Evolutionary conservation across 2,888 invertebrate species (phyloP).

Genomic region (Mimumesa dahlbomi): DNA sequence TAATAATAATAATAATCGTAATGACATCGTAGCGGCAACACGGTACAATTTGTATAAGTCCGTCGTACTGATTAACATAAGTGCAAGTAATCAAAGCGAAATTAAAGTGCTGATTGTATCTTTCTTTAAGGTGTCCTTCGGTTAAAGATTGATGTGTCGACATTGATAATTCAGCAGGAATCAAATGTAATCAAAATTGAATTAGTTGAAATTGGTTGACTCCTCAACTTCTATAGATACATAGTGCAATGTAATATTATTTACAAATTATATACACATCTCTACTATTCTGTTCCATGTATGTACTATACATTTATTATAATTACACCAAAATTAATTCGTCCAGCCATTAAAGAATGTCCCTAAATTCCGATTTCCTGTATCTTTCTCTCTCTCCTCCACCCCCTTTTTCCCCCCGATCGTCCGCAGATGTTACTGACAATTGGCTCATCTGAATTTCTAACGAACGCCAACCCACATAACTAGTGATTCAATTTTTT

Average conservation of each 20-base stretch:
- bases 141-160: slow-evolving; percentile 29
- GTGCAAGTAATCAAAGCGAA: slow-evolving; percentile 18
- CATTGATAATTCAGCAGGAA: slow-evolving; percentile 24
- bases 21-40: slow-evolving; percentile 1
- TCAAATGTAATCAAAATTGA: slow-evolving; percentile 29
- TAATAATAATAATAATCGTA: slow-evolving; percentile 6
- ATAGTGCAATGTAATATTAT: not conserved
- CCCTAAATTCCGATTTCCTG: slow-evolving; percentile 4
- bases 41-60: slow-evolving; percentile 17
- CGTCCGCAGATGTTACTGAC: slow-evolving; percentile 41
- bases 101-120: slow-evolving; percentile 16
- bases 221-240: no score
- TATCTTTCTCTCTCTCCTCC: not conserved
- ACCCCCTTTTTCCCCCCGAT: not conserved
- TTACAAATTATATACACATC: not conserved
- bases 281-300: no score
- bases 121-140: slow-evolving; percentile 28
- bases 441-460: slow-evolving; percentile 62
- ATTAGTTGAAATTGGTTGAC: no score
- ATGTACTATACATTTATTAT: no score
- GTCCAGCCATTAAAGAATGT: not conserved
- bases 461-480: slow-evolving; percentile 44
- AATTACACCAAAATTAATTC: no score
- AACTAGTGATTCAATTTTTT: slow-evolving; percentile 50
- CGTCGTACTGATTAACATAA: slow-evolving; percentile 7